Conservation (phyloP, 2,888 invertebrate species). For the Agrotis segetum region DNA sequence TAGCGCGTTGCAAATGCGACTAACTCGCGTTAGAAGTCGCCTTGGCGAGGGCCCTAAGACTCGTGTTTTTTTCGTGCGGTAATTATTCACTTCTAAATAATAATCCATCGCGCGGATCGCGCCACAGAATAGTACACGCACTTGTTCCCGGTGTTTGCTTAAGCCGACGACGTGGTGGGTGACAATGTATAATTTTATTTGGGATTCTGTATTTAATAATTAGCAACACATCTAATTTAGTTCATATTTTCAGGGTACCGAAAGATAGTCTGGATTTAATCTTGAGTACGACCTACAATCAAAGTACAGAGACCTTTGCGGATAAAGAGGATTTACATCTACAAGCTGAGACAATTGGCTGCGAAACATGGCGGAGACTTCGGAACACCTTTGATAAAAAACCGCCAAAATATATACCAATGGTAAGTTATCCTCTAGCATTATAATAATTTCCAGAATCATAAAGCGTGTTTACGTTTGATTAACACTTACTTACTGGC, state of each 20-base stretch:
- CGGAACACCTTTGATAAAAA: conserved; percentile 91
- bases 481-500: neutral
- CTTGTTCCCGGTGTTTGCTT: no score
- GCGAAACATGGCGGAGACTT: conserved; percentile 92
- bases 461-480: neutral
- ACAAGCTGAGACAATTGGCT: conserved; percentile 93
- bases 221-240: neutral
- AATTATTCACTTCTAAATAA: no score
- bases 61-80: no score
- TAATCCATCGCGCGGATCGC: no score
- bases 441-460: neutral
- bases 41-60: no score
- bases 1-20: no score
- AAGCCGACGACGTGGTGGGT: no score
- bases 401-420: conserved; percentile 84
- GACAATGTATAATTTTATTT: no score
- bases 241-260: conserved; percentile 85
- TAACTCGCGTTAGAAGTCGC: no score
- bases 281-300: conserved; percentile 93
- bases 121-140: no score
- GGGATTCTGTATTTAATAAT: no score
- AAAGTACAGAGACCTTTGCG: conserved; percentile 92
- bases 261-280: conserved; percentile 93
- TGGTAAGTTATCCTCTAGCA: conserved; percentile 74
- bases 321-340: conserved; percentile 92